Evolutionary conservation across 2,797 vertebrate genomes (phyloP), one percentile per base, ranked within the genome.

Genomic region (Tapirus indicus): DNA sequence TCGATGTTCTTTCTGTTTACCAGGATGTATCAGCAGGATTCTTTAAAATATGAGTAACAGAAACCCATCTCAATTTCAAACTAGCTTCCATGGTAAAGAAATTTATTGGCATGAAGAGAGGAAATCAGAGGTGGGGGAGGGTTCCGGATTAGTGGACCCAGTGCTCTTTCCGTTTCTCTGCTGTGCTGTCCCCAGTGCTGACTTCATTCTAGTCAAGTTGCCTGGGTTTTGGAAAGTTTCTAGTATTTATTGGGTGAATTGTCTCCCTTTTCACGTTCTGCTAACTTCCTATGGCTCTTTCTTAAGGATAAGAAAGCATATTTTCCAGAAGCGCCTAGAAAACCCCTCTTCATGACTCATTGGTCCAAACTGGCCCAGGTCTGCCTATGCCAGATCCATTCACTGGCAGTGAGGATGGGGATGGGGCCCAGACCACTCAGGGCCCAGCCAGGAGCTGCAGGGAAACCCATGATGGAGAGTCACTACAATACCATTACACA

Each of bases 251-350:
- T 21, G 75, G 56, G 47, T 9, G 58, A 35, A 89, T 6, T 62
- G 49, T 32, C 77, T 90, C 29, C 20, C 27, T 83, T 93, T 71
- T 68, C 52, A 49, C 27, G n/a, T 87, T 75, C 58, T 80, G 1
- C 69, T 88, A 79, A 35, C 21, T 56, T 91, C 13, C 38, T 18
- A 10, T 44, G 14, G 41, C 12, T 91, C 35, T 84, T 80, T 95
- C 74, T 90, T 77, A 95, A 91, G 41, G 41, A 16, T 62, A 83
- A 95, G 66, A 49, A 85, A 85, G 35, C 71, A 54, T 68, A 20
- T 85, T 88, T 90, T 44, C 72, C 58, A 75, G 16, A 75, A 85
- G 35, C 14, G 35, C 64, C 9, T 60, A 83, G 32, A 93, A 93
- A 80, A 88, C 44, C 2, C 20, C 7, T 69, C 13, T 78, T 82